Base-by-base conservation (phyloP, 1,140 invertebrate genomes). In the Formica exsecta region DNA sequence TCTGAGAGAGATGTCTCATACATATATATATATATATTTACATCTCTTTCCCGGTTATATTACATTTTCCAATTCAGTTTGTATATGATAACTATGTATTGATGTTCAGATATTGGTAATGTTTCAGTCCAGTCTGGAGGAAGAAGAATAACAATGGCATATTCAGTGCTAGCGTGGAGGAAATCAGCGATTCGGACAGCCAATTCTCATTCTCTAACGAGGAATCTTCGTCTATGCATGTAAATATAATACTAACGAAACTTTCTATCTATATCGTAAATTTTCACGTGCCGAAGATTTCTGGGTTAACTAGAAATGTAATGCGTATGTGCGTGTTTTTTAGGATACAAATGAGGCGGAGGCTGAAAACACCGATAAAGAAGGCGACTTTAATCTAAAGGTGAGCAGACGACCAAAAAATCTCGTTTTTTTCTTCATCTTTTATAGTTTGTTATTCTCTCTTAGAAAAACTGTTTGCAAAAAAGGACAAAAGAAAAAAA, bases 111-210 rank as follows among this genome's bases (percentile, higher is more conserved):
- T 87, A 86, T 92, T 92, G 89, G 89, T 86, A 89, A 92, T 94
- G 90, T 94, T 95, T 93, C 90, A 95, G 95, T 95, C 94, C 94
- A 94, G 94, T 95, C 88, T 95, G 95, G 95, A 79, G 93, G 92
- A 94, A 94, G 93, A 95, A 94, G 94, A 94, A 89, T 94, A 94
- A 95, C 91, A 95, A 95, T 68, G 94, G 94, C 79, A 91, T 94
- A 85, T 95, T 94, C 83, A 91, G 91, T 66, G 92, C 92, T 16
- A 94, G 91, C 77, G 90, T 94, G 65, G 94, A 94, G 77, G 94
- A 93, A 87, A 92, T 94, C 13, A 95, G 93, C 61, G 94, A 95
- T 75, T 94, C 94, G 13, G 94, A 95, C 51, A 95, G 94, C 80
- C 94, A 94, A 65, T 94, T 95, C 84, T 95, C 94, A 0, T 95